Evolutionary conservation across 2,888 invertebrate species (phyloP), one percentile per base, ranked within the genome.

Genomic region (Caenorhabditis wallacei): DNA sequence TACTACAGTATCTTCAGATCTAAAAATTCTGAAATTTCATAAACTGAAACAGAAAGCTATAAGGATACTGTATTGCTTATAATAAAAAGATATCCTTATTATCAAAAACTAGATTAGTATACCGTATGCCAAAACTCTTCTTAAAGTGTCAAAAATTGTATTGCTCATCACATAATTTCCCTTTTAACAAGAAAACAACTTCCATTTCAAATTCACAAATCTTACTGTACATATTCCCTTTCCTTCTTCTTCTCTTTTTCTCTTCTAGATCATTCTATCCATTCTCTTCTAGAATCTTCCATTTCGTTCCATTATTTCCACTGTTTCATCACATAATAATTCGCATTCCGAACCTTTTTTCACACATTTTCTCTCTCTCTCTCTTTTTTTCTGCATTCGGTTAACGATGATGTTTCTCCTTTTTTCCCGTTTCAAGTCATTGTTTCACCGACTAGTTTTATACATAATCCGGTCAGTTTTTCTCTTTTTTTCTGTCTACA

Each of bases 381-480:
- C 46, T 46, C 64, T 64, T 20, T 64, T 16, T 26, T 46, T 64
- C 46, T 46, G 46, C 26, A 20, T 46, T 26, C 63, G 35, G 64
- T 48, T 64, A 63, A 48, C 63, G 63, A 63, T 22, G 26, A 24
- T 1, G 7, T 48, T n/a, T 18, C 18, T 8, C 46, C n/a, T 18
- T 8, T n/a, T 8, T 48, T 66, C 37, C 30, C 35, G 48, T 48
- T 64, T 64, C 64, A 30, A 35, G 51, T 66, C 66, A 22, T 53
- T 46, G 2, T 16, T 43, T 59, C 61, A 20, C 46, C 54, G 71
- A 71, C 71, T 71, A 71, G 71, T 71, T 61, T 71, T 18, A 51
- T 24, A 35, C 51, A 51, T 71, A 71, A 71, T 71, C 71, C 61
- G 71, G 59, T 59, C 71, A 59, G 59, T 66, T 51, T 64, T 13